phyloP scores from a whole-genome alignment of 2,797 vertebrate genomes.

The Mormyrus hasselquistii region DNA sequence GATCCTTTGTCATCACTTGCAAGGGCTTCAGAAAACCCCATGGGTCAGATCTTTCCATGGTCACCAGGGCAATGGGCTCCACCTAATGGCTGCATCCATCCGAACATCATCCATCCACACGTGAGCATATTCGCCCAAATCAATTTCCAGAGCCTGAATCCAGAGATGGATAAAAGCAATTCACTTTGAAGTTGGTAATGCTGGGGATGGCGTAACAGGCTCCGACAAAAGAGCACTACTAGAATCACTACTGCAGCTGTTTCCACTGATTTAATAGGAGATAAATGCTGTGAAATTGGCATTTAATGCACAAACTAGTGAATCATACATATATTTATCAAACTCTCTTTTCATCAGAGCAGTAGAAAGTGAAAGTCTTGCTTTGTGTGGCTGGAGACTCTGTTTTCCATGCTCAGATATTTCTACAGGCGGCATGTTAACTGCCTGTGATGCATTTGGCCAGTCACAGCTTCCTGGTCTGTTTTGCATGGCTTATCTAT shows the following conservation, averaged over 20 bases:
- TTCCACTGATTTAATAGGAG: neutral
- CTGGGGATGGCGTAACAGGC: neutral
- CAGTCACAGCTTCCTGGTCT: neutral
- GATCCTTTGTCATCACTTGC: neutral
- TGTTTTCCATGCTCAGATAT: neutral
- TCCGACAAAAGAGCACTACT: neutral
- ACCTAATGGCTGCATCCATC: neutral
- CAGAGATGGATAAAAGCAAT: neutral
- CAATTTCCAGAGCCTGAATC: neutral
- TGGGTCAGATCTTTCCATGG: neutral
- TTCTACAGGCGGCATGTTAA: neutral
- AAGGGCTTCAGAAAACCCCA: neutral
- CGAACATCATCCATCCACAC: neutral
- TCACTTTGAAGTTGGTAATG: neutral
- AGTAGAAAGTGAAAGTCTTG: conserved; percentile 4
- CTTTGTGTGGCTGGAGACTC: neutral
- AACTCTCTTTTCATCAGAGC: neutral
- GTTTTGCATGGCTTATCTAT: neutral
- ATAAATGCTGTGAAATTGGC: neutral
- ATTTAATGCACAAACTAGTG: neutral
- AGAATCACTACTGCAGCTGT: neutral
- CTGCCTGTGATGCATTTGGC: neutral
- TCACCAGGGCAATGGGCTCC: neutral
- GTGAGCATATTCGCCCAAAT: neutral
- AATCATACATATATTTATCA: conserved; percentile 3